Evolutionary conservation across 2,888 invertebrate genomes (phyloP), one percentile per base, ranked within the genome.

Genomic region (Yponomeuta malinellus): DNA sequence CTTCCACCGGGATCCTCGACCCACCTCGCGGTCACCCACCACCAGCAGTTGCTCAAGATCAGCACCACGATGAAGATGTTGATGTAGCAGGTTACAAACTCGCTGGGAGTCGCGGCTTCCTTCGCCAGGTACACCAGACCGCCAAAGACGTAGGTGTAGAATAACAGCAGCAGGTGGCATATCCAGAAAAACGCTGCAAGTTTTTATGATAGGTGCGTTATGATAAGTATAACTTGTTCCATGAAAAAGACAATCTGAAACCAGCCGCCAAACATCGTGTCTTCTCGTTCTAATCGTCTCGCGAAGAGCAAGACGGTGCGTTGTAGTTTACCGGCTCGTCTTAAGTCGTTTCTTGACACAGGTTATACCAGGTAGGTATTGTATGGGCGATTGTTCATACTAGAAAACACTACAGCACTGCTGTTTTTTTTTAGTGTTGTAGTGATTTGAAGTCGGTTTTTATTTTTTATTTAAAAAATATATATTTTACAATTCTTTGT

Each of bases 21-120:
- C 72, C 74, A 88, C 90, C 86, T 82, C 72, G 85, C 79, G 68
- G 59, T 81, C 2, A 86, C 70, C 74, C 81, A 88, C 90, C 90
- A 90, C 75, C 83, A 84, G 71, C 80, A 86, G 70, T 81, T 83
- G 67, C 83, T 88, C 0, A 74, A 73, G 1, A 81, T 82, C 5
- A 89, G 72, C 1, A 78, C 73, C 0, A 87, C 37, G 15, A 90
- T 73, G 0, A 86, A 83, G 0, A 89, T 75, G 71, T 84, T 88
- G n/a, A 89, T 81, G 59, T 78, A 84, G 65, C 83, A 84, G 73
- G 86, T 88, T 70, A 89, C 77, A 31, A 79, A 83, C 70, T 89
- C 88, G 0, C 76, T 76, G 5, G 78, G 75, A 0, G 74, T 78
- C 0, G 79, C 69, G 0, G 88, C 88, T n/a, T 78, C 74, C 68